Evolutionary conservation across 2,888 invertebrate species (phyloP).

Genomic region (Pristionchus mayeri): DNA sequence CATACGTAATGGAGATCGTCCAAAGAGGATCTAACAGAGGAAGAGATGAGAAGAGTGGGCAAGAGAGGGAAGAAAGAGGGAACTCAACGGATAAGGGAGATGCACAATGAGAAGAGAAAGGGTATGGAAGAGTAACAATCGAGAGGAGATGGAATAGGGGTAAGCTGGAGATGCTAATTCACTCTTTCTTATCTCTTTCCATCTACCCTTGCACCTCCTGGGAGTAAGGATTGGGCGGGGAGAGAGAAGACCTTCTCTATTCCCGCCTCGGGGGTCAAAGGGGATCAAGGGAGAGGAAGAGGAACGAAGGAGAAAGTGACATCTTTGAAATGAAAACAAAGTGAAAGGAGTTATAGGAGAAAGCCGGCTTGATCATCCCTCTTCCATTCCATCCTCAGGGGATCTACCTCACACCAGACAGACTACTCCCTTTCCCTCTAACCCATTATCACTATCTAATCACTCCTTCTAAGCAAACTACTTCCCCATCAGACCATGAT

Average conservation of each 20-base stretch:
- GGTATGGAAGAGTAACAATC: not conserved
- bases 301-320: conserved; percentile 12
- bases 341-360: conserved; percentile 7
- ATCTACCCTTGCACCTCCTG: conserved; percentile 43
- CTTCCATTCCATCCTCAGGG: not conserved
- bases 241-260: not conserved
- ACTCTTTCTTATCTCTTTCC: conserved; percentile 39
- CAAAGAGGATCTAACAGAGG: not conserved
- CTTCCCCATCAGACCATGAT: not conserved
- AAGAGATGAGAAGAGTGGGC: not conserved
- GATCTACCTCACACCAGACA: not conserved
- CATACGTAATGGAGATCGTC: not conserved
- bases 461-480: not conserved
- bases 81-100: not conserved
- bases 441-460: not conserved
- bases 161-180: conserved; percentile 20
- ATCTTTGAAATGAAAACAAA: conserved; percentile 22
- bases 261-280: conserved; percentile 34
- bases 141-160: conserved; percentile 19
- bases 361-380: not conserved
- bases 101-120: not conserved
- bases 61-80: not conserved
- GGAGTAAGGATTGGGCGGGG: not conserved
- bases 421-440: not conserved
- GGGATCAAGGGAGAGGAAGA: not conserved